Evolutionary conservation across 2,888 invertebrate species (phyloP), one percentile per base, ranked within the genome.

Genomic region (Maniola hyperantus): DNA sequence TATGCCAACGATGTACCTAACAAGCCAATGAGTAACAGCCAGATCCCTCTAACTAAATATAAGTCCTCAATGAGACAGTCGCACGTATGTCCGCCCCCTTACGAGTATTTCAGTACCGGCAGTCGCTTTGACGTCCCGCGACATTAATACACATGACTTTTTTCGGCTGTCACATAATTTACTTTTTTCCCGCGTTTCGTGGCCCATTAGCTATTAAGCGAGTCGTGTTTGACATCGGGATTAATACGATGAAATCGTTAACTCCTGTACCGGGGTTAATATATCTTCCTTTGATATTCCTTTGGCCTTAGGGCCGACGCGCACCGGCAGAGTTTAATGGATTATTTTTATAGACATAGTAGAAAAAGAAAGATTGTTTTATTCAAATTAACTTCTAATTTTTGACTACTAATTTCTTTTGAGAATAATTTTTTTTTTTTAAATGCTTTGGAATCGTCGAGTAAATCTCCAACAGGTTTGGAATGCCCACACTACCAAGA

Each of bases 181-280:
- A 88, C 81, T 80, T 83, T 86, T 88, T 85, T 72, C 68, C 71
- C 70, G 75, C 80, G 85, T 83, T 85, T 85, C 85, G 84, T 84
- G 78, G 84, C 79, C 88, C 91, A 91, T 91, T 90, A 91, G 90
- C 90, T 91, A 90, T 89, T 90, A 91, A 91, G 84, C 84, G 84
- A 78, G 74, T 79, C 76, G 79, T 76, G 79, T 83, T 83, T 88
- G 88, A 88, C 88, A 84, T 74, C 75, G 76, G 83, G 82, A 90
- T 90, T 89, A 88, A 89, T 87, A 87, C 74, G 84, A 82, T 80
- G 78, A 77, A 80, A 77, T 79, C 76, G 74, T 72, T 77, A 82
- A 83, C 83, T 83, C 1, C 82, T 81, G 77, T 72, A 72, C 79
- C 74, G 71, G 60, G 59, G 65, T 70, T 72, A 50, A 66, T 69